Evolutionary conservation across 2,797 vertebrate species (phyloP).

Genomic region (Adrianichthys oophorus): DNA sequence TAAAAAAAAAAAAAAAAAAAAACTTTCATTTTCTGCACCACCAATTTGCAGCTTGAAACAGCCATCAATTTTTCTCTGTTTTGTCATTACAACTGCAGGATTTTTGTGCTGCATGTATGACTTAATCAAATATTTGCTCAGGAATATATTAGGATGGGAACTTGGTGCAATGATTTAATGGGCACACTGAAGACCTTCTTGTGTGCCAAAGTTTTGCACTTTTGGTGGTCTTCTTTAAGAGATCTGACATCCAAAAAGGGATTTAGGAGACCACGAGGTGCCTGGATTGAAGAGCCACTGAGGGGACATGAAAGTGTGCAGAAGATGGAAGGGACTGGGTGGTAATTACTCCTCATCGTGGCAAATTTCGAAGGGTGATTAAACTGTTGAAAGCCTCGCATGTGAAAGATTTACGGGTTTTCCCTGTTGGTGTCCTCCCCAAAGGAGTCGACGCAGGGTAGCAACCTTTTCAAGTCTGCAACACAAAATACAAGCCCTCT

Average conservation of each 20-base stretch:
- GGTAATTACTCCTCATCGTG: conserved; percentile 72
- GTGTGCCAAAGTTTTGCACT: conserved; percentile 70
- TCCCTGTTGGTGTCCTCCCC: conserved; percentile 50
- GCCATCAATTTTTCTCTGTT: too few relatives aligned
- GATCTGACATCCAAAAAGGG: conserved; percentile 65
- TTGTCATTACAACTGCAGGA: too few relatives aligned
- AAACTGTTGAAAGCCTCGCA: conserved; percentile 54
- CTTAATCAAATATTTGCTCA: conserved; percentile 84
- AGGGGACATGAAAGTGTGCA: conserved; percentile 72
- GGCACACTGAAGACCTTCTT: conserved; percentile 64
- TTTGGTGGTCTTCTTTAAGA: conserved; percentile 77
- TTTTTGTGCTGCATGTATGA: conserved; percentile 66
- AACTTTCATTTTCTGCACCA: too few relatives aligned
- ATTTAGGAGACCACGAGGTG: conserved; percentile 69
- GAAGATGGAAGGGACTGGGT: conserved; percentile 60
- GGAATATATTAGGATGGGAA: conserved; percentile 80
- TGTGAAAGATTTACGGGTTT: conserved; percentile 66
- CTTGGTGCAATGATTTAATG: conserved; percentile 79
- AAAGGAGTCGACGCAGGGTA: conserved; percentile 48
- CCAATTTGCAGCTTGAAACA: too few relatives aligned
- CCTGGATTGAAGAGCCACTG: conserved; percentile 68
- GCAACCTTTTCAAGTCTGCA: conserved; percentile 43
- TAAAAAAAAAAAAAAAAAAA: too few relatives aligned
- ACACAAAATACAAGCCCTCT: conserved; percentile 41
- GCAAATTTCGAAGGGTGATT: conserved; percentile 66